Base-by-base conservation (phyloP, 2,888 invertebrate genomes). In the Clivina fossor region DNA sequence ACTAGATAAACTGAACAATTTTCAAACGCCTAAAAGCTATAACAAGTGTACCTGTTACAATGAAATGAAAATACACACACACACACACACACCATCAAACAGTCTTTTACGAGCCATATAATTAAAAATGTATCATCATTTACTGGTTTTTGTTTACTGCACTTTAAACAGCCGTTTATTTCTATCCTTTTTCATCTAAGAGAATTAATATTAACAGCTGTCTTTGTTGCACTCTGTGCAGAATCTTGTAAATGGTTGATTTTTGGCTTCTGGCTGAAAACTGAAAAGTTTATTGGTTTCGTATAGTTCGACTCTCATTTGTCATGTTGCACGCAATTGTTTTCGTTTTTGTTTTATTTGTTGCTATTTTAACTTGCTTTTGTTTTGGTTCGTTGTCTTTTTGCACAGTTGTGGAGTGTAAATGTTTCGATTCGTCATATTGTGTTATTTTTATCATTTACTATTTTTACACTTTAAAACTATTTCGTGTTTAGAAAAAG, bases 111-210 rank as follows among this genome's bases (percentile, higher is more conserved):
- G 15, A 38, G 38, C 37, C 28, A 40, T 60, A 57, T 61, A 61
- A 61, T 61, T 61, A 61, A 61, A 61, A 61, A 53, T 58, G 57
- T 61, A 61, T 61, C 61, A 61, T 61, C 61, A 58, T 60, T 57
- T 57, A 44, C 54, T 37, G 44, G 54, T 54, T 44, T 54, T 35
- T 24, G 13, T 11, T 43, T 28, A 20, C 8, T n/a, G n/a, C n/a
- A n/a, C n/a, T n/a, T n/a, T n/a, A n/a, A n/a, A n/a, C n/a, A n/a
- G n/a, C n/a, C n/a, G n/a, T n/a, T n/a, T n/a, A n/a, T n/a, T n/a
- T n/a, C n/a, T n/a, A n/a, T n/a, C n/a, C n/a, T n/a, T n/a, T n/a
- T n/a, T n/a, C n/a, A n/a, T n/a, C n/a, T n/a, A n/a, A n/a, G n/a
- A 35, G 22, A 38, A 3, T 2, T 18, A 38, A 18, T 2, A 38